Base-by-base conservation (phyloP, 1,140 invertebrate species). In the Anadara kagoshimensis region DNA sequence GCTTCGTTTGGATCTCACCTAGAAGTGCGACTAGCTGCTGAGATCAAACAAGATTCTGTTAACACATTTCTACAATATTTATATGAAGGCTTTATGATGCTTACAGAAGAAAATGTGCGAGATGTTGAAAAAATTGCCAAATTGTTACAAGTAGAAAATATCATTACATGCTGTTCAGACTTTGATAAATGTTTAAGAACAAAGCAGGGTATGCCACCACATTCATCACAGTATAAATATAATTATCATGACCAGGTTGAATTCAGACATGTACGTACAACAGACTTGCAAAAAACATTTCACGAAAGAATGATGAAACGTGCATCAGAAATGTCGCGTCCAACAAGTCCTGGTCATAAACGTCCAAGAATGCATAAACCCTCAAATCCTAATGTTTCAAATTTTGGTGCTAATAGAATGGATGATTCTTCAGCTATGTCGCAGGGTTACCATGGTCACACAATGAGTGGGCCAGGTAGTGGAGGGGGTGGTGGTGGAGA, bases 41-140 rank as follows among this genome's bases (percentile, higher is more conserved):
- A 77, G 51, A 77, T 77, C 43, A 69, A 66, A 69, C 65, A 73
- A 54, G 70, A 73, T 8, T 68, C 75, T 24, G 69, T 77, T 20
- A 70, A 68, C 57, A 73, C 70, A 65, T 77, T 77, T 53, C 54
- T 77, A 26, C 75, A 77, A 47, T 77, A 77, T 66, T 69, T 77
- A 62, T 77, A 77, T 66, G 75, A 77, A 57, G 75, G 75, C 16
- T 73, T 72, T 53, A 77, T 77, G 75, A 51, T 77, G 36, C 51
- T 77, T 24, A 73, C 75, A 43, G 75, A 77, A 57, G 75, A 77
- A 20, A 77, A 73, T 69, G 69, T 73, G 22, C 61, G 61, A 59
- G 69, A 77, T 47, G 66, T 77, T 11, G 75, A 77, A 54, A 73
- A 72, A 56, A 67, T 77, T 44, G 75, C 66, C 18, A 41, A 70